Evolutionary conservation across 1,140 invertebrate species (phyloP), one percentile per base, ranked within the genome.

Genomic region (Cyclargus thomasi): DNA sequence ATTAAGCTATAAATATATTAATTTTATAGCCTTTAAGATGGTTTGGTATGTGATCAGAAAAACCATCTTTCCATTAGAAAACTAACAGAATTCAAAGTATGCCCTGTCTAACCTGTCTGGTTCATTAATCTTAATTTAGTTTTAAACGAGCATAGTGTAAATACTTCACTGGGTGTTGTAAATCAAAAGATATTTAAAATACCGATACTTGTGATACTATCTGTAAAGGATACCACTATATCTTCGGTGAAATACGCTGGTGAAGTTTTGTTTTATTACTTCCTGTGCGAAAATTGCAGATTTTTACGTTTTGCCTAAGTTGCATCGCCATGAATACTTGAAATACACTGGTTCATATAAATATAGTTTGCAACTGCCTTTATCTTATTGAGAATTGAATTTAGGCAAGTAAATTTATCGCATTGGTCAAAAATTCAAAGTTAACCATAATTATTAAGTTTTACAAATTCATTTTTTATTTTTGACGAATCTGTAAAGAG

Each of bases 161-260:
- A 20, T 21, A 20, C 17, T 20, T 5, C 18, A 11, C 0, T 20
- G 1, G 20, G 10, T 20, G 5, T 0, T 7, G 55, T 59, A 59
- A 20, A 18, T 11, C 55, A 59, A 59, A 59, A 59, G 7, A 59
- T 59, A 59, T 59, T 59, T 59, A 59, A 59, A 59, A 59, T 59
- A 59, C 20, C 55, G 18, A 55, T 59, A 47, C 14, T 14, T 47
- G 39, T 0, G 55, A 59, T 59, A 59, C 10, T 11, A 59, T 59
- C 55, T 59, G 18, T 20, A 21, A 21, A 59, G 55, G 55, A 59
- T 59, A 21, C 21, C 55, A 20, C 10, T 59, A 59, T 59, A 59
- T 59, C 55, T 59, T 47, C 39, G 39, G 39, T 16, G 39, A 11
- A 11, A 17, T 59, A 10, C 55, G 20, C 7, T 10, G 55, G 2